Evolutionary conservation across 2,797 vertebrate genomes (phyloP).

Genomic region (Tauraco hartlaubi): DNA sequence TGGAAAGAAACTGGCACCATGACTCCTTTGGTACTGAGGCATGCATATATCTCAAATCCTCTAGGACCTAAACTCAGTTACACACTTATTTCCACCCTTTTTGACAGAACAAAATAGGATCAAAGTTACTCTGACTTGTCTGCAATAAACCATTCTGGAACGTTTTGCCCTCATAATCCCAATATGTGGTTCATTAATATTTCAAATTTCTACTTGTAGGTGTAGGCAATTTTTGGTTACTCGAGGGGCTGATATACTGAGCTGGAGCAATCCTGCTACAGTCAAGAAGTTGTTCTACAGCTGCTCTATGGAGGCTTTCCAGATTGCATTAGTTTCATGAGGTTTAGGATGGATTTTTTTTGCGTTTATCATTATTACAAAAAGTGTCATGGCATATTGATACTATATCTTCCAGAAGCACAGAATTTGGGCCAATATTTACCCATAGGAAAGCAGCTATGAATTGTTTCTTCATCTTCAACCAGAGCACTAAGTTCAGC

Average conservation of each 20-base stretch:
- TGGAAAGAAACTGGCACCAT: rapidly evolving
- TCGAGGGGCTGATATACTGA: neutral
- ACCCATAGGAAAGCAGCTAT: neutral
- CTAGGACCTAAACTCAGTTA: neutral
- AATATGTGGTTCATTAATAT: neutral
- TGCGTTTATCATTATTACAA: neutral
- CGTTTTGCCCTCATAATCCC: neutral
- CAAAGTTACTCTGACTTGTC: neutral
- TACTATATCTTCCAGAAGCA: neutral
- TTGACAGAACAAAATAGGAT: neutral
- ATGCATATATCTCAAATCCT: neutral
- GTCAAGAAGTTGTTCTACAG: neutral
- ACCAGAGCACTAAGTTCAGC: neutral
- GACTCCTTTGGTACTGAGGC: neutral
- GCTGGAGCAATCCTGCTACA: neutral
- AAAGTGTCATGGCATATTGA: neutral
- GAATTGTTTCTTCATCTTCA: neutral
- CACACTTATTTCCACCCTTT: neutral
- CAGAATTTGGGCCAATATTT: neutral
- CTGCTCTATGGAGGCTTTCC: neutral
- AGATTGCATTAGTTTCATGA: neutral
- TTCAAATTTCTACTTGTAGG: neutral
- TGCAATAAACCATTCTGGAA: neutral
- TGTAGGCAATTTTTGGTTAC: neutral
- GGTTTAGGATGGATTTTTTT: neutral